phyloP scores from a whole-genome alignment of 2,113 vertebrate species.

The Ramphastos sulfuratus region DNA sequence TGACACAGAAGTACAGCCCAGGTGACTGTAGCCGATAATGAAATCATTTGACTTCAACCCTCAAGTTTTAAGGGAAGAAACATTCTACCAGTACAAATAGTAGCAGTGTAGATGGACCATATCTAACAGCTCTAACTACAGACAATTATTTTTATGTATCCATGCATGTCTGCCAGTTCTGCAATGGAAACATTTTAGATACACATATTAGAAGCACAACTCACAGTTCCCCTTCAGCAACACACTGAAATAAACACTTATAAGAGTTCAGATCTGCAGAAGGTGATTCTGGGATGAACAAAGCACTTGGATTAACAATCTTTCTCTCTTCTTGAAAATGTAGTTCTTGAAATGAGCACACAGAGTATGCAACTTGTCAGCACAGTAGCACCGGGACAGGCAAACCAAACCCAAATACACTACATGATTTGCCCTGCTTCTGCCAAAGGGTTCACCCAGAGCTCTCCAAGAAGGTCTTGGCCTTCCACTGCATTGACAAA shows the following conservation, averaged over 20 bases:
- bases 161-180: neutral
- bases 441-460: neutral
- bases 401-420: neutral
- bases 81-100: neutral
- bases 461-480: neutral
- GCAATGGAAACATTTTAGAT: neutral
- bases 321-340: neutral
- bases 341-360: neutral
- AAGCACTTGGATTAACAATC: neutral
- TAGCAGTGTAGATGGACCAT: neutral
- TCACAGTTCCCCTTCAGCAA: neutral
- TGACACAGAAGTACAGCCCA: too few species aligned
- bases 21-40: neutral
- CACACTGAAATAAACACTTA: neutral
- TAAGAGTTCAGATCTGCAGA: neutral
- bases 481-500: neutral
- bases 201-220: neutral
- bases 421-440: neutral
- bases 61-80: neutral
- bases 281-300: neutral
- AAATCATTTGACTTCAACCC: neutral
- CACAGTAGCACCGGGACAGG: neutral
- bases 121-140: neutral
- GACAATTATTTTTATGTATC: neutral
- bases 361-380: neutral